These are phyloP conservation scores for Centrocercus urophasianus DNA, from an alignment of 2,113 vertebrate species.

Conservation along the genomic window DNA sequence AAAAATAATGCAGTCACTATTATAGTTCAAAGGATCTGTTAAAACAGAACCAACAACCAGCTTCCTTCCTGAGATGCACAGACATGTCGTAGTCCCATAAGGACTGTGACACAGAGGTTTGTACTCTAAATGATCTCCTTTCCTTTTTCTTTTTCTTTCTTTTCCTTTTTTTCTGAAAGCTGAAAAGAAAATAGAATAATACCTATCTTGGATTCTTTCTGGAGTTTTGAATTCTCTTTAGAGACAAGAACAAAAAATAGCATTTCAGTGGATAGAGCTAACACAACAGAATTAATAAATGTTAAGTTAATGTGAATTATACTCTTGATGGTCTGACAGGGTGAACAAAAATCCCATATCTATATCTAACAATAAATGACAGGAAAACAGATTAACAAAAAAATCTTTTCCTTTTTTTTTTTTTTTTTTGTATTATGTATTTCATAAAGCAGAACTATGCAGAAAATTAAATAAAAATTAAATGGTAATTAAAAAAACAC, in stretches of 20 bases:
- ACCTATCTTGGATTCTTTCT: not conserved
- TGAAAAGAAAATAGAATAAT: not conserved
- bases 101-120: constrained; percentile 42
- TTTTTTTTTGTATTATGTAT: not conserved
- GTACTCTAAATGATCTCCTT: not conserved
- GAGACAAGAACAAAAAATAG: not conserved
- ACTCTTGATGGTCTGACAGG: not conserved
- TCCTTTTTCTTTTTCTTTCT: not conserved
- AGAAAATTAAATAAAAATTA: constrained; percentile 38
- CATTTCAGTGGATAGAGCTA: not conserved
- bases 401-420: not conserved
- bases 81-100: constrained; percentile 42
- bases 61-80: not conserved
- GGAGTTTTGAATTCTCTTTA: not conserved
- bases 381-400: not conserved
- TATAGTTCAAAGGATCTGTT: not conserved
- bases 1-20: not conserved
- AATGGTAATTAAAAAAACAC: not conserved
- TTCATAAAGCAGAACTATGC: constrained; percentile 3
- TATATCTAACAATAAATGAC: not conserved
- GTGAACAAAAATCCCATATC: not conserved
- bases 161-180: not conserved
- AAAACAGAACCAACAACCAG: not conserved
- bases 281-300: not conserved
- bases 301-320: not conserved